phyloP scores from a whole-genome alignment of 2,888 invertebrate genomes.

The Noctua comes region DNA sequence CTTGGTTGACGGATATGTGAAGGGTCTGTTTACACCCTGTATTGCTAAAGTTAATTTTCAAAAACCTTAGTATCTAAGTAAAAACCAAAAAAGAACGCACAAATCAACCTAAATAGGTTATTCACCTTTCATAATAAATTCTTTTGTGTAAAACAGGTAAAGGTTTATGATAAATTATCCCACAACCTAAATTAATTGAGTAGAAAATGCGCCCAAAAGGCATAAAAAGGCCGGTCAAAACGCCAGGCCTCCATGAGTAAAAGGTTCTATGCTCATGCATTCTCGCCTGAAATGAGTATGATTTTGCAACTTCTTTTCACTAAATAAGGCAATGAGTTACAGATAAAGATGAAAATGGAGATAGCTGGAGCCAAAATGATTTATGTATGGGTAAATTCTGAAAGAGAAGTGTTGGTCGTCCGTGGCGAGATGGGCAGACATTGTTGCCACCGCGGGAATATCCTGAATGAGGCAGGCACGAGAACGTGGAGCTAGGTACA shows the following conservation, averaged over 20 bases:
- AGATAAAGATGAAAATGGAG: not conserved
- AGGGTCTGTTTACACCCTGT: too few species aligned
- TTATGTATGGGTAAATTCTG: not conserved
- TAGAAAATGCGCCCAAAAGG: constrained; percentile 49
- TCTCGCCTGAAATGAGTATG: constrained; percentile 15
- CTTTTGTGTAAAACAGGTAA: constrained; percentile 14
- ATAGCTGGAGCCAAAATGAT: not conserved
- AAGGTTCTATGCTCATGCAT: constrained; percentile 17
- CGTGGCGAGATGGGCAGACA: not conserved
- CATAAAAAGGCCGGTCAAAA: constrained; percentile 38
- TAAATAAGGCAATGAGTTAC: not conserved
- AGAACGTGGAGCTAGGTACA: too few species aligned
- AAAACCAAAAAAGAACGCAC: not conserved
- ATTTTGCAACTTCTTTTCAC: constrained; percentile 32
- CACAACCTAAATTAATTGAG: constrained; percentile 47
- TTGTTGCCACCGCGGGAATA: not conserved
- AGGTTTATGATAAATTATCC: constrained; percentile 39
- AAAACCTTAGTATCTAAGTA: not conserved
- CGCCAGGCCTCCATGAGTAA: constrained; percentile 30
- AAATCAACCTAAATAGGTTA: not conserved
- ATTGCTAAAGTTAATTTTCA: not conserved
- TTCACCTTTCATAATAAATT: constrained; percentile 11
- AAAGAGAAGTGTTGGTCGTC: not conserved
- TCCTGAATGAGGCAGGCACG: too few species aligned
- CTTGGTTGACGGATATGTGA: too few species aligned